Evolutionary conservation across 2,113 vertebrate species (phyloP).

Genomic region (Thryonomys swinderianus): DNA sequence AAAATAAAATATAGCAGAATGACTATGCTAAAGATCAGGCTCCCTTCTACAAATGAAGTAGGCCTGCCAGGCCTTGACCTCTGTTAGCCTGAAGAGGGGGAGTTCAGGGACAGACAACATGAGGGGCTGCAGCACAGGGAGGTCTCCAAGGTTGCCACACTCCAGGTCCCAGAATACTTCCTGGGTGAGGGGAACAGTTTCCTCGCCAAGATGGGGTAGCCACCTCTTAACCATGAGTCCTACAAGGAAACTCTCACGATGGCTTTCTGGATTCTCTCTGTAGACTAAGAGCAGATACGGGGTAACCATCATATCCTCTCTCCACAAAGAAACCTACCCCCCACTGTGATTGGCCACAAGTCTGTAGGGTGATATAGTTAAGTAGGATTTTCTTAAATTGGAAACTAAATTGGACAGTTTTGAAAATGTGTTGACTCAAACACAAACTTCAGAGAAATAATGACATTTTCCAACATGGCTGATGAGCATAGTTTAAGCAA

Average conservation of each 20-base stretch:
- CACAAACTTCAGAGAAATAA: not conserved
- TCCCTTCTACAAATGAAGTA: not conserved
- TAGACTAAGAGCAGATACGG: not conserved
- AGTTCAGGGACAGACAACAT: not conserved
- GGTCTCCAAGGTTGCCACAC: not conserved
- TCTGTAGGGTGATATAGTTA: not conserved
- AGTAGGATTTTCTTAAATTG: not conserved
- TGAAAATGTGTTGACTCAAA: slow-evolving; percentile 33
- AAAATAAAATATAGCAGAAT: not conserved
- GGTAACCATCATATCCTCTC: not conserved
- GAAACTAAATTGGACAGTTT: not conserved
- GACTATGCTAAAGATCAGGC: not conserved
- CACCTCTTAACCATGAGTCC: not conserved
- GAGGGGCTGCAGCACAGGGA: not conserved
- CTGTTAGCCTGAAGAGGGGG: not conserved
- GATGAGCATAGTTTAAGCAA: not conserved
- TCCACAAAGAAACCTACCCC: not conserved
- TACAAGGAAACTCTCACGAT: not conserved
- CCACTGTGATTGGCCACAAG: not conserved
- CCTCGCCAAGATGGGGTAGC: slow-evolving; percentile 13
- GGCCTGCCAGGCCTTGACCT: not conserved
- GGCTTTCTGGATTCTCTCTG: not conserved
- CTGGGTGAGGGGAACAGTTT: not conserved
- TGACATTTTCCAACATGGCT: not conserved
- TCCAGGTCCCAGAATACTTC: not conserved